phyloP scores from a whole-genome alignment of 1,140 invertebrate genomes.

The Drosophila prosaltans region DNA sequence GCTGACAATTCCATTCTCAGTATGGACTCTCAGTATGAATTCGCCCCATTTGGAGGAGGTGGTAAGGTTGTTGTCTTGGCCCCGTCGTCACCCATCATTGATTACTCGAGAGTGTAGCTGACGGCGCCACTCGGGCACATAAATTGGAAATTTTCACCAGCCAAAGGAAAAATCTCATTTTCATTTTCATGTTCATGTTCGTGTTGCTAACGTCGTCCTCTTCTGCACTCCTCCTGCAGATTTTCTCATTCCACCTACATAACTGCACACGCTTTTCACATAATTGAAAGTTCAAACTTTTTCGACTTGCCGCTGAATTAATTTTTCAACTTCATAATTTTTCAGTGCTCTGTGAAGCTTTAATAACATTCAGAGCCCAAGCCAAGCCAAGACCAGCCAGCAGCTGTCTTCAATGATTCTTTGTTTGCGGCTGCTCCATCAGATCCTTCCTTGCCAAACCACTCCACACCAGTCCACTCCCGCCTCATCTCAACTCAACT shows the following conservation, averaged over 20 bases:
- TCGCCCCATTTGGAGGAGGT: conserved; percentile 6
- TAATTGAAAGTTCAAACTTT: conserved; percentile 79
- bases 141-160: conserved; percentile 73
- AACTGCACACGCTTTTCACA: conserved; percentile 51
- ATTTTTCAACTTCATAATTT: conserved; percentile 81
- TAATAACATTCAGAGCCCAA: conserved; percentile 54
- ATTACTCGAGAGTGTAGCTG: conserved; percentile 75
- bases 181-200: conserved; percentile 53
- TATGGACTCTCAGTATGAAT: conserved; percentile 55
- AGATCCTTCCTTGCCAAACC: conserved; percentile 36
- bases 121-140: conserved; percentile 74
- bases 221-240: conserved; percentile 34
- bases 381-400: conserved; percentile 8
- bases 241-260: conserved; percentile 1
- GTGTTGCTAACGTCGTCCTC: conserved; percentile 21
- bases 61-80: conserved; percentile 6
- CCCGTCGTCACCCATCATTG: conserved; percentile 52
- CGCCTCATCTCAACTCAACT: conserved; percentile 27
- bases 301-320: conserved; percentile 77
- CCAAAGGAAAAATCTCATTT: conserved; percentile 44
- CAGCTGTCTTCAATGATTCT: conserved; percentile 68
- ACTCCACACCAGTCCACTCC: conserved; percentile 22
- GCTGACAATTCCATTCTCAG: conserved; percentile 22
- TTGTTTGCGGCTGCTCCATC: conserved; percentile 67
- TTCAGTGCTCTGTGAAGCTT: conserved; percentile 64